These are phyloP conservation scores for Gavialis gangeticus DNA, from an alignment of 2,113 vertebrate species.

Conservation along the genomic window DNA sequence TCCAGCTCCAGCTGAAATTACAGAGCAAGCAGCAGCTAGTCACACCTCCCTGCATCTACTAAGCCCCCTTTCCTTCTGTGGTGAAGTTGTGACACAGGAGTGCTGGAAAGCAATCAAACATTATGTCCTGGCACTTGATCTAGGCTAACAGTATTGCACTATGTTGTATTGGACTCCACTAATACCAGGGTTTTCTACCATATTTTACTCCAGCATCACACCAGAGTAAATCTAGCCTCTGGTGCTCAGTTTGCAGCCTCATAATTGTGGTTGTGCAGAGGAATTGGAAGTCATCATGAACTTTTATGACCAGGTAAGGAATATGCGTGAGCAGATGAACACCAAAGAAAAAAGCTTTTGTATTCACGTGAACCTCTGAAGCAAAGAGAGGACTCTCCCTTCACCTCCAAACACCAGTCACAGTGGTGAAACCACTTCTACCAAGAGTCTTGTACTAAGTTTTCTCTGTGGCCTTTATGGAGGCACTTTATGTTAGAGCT, in stretches of 20 bases:
- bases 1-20: not conserved
- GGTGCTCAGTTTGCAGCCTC: too few species aligned
- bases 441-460: not conserved
- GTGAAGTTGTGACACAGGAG: not conserved
- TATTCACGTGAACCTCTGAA: too few species aligned
- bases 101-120: not conserved
- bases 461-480: not conserved
- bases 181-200: too few species aligned
- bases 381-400: not conserved
- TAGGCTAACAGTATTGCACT: not conserved
- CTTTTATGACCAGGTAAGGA: not conserved
- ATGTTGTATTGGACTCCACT: too few species aligned
- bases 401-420: not conserved
- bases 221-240: too few species aligned
- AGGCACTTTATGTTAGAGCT: not conserved
- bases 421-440: not conserved
- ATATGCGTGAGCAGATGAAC: not conserved
- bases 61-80: not conserved
- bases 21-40: not conserved
- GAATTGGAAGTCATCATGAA: not conserved
- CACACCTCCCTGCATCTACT: not conserved
- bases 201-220: too few species aligned
- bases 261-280: too few species aligned
- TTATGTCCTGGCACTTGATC: not conserved
- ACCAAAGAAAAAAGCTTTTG: not conserved